Evolutionary conservation across 2,113 vertebrate genomes (phyloP), one percentile per base, ranked within the genome.

Genomic region (Calyptommatus sinebrachiatus): DNA sequence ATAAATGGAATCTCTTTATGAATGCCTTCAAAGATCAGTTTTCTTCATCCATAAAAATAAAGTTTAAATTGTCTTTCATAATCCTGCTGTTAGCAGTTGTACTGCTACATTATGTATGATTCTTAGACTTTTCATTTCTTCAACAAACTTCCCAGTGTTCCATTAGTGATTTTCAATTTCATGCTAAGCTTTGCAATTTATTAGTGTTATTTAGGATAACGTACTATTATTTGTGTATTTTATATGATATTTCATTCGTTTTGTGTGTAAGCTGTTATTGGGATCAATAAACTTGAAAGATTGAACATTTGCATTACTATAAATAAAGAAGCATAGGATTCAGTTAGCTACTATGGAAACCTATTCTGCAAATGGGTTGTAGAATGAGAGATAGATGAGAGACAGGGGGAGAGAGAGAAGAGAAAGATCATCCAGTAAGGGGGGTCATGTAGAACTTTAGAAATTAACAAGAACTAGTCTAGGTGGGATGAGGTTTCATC

Each of bases 221-320:
- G 89, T 93, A 90, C 91, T 94, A 93, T 95, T 94, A 95, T 94
- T 95, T 94, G 89, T 93, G 94, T 95, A 93, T 92, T 92, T 94
- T 93, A 93, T 93, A 88, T 82, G 85, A 85, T 90, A 85, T 89
- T 81, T 92, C 85, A 92, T 92, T 92, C 90, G 71, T 85, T 91
- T 86, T 89, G 89, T 84, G 88, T 91, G 79, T 83, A 78, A 87
- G 81, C 77, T 88, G 83, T 89, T 87, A 91, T 91, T 87, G 71
- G 76, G 90, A 93, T 92, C 91, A 89, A 92, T 94, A 92, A 85
- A 18, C 66, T 79, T 86, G 6, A 78, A 73, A 72, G 77, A 71
- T 92, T 91, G 87, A 76, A 78, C 84, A 85, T 89, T 81, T 57
- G 0, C 78, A 65, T 86, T 71, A 84, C 79, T 78, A 67, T 45